These are phyloP conservation scores for Athalia circularis DNA, from an alignment of 2,888 invertebrate genomes.

Conservation along the genomic window DNA sequence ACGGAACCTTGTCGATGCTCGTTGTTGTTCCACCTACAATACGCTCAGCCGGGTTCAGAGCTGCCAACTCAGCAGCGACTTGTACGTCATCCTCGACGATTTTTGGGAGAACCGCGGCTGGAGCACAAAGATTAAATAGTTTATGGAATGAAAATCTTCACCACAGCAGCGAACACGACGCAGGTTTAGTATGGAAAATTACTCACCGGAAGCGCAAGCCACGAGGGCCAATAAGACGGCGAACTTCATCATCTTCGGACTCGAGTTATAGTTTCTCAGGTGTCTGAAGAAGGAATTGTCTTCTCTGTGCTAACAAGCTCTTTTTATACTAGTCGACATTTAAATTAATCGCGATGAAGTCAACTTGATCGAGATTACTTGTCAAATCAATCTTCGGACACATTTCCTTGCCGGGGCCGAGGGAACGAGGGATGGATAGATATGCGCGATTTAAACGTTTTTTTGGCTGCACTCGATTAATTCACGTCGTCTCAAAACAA, in stretches of 20 bases:
- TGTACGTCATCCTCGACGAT: no score
- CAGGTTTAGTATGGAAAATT: background rate
- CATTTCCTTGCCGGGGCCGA: no score
- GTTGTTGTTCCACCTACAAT: slow-evolving; percentile 76
- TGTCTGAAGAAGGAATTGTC: background rate
- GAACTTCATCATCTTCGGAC: slow-evolving; percentile 51
- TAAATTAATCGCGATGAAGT: slow-evolving; percentile 2
- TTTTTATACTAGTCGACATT: slow-evolving; percentile 6
- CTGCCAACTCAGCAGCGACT: slow-evolving; percentile 9
- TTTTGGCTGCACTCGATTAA: no score
- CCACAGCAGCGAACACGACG: background rate
- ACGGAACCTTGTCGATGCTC: slow-evolving; percentile 74
- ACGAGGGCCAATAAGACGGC: slow-evolving; percentile 44
- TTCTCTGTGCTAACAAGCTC: background rate
- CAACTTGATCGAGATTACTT: background rate
- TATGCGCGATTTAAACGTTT: no score
- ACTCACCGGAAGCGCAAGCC: slow-evolving; percentile 45
- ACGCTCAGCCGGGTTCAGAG: slow-evolving; percentile 53
- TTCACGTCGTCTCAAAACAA: no score
- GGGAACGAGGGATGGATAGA: no score
- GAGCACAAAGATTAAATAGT: background rate
- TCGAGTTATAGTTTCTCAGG: background rate
- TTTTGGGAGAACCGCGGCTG: no score
- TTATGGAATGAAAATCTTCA: background rate
- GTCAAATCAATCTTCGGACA: background rate